A percentile compares a stretch with the other conserved stretches of the same genome.
Evolutionary conservation across 2,113 vertebrate genomes (phyloP).

Genomic region (Anolis sagrei): DNA sequence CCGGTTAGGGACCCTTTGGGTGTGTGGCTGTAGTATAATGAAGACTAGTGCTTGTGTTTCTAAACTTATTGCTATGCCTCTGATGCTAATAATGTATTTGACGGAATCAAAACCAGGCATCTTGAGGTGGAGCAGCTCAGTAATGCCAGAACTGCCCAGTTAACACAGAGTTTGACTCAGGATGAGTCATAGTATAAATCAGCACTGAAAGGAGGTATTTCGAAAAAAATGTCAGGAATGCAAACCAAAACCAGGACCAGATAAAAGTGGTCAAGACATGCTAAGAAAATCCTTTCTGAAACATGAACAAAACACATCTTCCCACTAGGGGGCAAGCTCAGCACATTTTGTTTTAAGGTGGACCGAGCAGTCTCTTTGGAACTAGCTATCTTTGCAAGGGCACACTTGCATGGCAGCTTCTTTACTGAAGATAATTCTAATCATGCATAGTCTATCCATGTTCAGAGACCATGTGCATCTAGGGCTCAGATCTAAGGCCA

Average conservation of each 20-base stretch:
- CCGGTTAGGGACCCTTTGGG: too few relatives aligned
- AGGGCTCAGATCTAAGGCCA: too few relatives aligned
- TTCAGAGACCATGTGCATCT: not conserved
- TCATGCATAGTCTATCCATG: not conserved
- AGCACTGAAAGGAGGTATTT: not conserved
- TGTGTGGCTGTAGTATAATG: too few relatives aligned
- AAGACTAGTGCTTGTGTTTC: not conserved
- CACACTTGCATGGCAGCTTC: not conserved
- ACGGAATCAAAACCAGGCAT: not conserved
- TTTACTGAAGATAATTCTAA: not conserved
- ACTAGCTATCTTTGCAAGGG: not conserved
- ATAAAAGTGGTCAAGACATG: not conserved
- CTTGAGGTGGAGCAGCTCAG: not conserved
- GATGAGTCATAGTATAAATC: not conserved
- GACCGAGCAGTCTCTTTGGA: not conserved
- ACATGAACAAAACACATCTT: not conserved
- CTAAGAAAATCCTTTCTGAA: not conserved
- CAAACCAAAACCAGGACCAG: not conserved
- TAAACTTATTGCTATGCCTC: not conserved
- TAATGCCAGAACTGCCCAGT: not conserved
- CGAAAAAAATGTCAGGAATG: not conserved
- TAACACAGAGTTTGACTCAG: not conserved
- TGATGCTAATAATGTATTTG: not conserved
- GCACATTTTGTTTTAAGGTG: not conserved
- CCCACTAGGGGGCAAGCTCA: slow-evolving; percentile 19